Percentiles rank a stretch among this genome's conserved stretches.
phyloP scores from a whole-genome alignment of 1,140 invertebrate species.

The Antheraea pernyi region DNA sequence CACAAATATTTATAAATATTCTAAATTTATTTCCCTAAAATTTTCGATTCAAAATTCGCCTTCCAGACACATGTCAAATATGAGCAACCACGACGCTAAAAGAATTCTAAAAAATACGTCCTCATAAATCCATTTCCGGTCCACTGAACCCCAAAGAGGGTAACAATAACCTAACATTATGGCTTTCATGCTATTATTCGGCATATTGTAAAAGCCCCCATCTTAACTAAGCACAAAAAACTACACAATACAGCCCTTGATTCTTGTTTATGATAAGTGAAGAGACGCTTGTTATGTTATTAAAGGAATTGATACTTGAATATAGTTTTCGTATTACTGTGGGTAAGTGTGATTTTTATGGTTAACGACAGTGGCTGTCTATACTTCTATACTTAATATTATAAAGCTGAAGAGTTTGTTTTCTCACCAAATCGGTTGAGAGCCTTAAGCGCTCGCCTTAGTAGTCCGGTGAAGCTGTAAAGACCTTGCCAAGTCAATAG shows the following conservation, averaged over 20 bases:
- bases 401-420: too few relatives aligned
- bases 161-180: slow-evolving; percentile 1
- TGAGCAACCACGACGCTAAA: not conserved
- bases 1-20: too few relatives aligned
- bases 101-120: not conserved
- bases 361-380: too few relatives aligned
- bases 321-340: not conserved
- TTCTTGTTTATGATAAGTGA: not conserved
- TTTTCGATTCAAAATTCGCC: too few relatives aligned
- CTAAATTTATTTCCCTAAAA: too few relatives aligned
- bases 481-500: too few relatives aligned
- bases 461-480: too few relatives aligned
- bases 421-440: too few relatives aligned
- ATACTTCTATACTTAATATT: too few relatives aligned
- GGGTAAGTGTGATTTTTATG: not conserved
- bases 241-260: not conserved
- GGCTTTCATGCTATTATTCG: not conserved
- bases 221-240: not conserved
- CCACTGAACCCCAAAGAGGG: not conserved
- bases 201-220: slow-evolving; percentile 2
- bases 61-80: too few relatives aligned
- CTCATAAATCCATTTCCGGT: not conserved
- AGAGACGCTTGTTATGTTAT: not conserved
- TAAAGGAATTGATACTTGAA: not conserved
- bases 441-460: too few relatives aligned